Conservation (phyloP, 2,888 invertebrate species). For the Drosophila mettleri region DNA sequence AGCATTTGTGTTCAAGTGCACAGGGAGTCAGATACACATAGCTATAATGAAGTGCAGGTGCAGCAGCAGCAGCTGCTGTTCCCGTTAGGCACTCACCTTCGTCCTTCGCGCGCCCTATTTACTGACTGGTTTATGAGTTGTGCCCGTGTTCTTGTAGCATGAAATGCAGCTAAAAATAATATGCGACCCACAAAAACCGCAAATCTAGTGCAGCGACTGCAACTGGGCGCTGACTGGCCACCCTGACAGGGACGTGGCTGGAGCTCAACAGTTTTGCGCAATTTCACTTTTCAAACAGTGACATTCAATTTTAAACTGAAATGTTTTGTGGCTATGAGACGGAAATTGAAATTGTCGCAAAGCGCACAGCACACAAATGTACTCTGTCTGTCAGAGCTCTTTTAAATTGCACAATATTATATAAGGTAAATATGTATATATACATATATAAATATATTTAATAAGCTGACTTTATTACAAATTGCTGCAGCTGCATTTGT, state of each 20-base stretch:
- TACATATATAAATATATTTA: background rate
- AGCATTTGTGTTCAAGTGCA: constrained; percentile 52
- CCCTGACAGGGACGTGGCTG: constrained; percentile 1
- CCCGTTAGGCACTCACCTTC: constrained; percentile 7
- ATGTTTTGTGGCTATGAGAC: constrained; percentile 64
- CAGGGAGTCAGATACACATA: constrained; percentile 17
- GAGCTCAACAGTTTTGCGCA: constrained; percentile 32
- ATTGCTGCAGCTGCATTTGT: constrained; percentile 47
- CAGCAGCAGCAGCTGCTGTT: constrained; percentile 22
- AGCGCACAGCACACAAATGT: constrained; percentile 7
- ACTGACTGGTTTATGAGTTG: constrained; percentile 43
- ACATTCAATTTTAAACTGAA: constrained; percentile 74
- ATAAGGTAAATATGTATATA: background rate
- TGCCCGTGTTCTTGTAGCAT: constrained; percentile 17
- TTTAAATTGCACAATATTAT: background rate
- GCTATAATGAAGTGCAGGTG: constrained; percentile 61
- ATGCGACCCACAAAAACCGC: constrained; percentile 64
- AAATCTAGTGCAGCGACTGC: constrained; percentile 57
- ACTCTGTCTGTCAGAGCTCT: background rate
- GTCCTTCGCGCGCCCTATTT: background rate
- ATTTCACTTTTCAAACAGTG: constrained; percentile 67
- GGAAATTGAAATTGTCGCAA: constrained; percentile 75
- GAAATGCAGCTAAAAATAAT: constrained; percentile 45
- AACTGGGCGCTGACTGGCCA: background rate
- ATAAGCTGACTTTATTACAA: constrained; percentile 43